A percentile compares a stretch with the other conserved stretches of the same genome.
These are phyloP conservation scores for Corydoras maculifer DNA, from an alignment of 2,113 vertebrate species.

Conservation along the genomic window DNA sequence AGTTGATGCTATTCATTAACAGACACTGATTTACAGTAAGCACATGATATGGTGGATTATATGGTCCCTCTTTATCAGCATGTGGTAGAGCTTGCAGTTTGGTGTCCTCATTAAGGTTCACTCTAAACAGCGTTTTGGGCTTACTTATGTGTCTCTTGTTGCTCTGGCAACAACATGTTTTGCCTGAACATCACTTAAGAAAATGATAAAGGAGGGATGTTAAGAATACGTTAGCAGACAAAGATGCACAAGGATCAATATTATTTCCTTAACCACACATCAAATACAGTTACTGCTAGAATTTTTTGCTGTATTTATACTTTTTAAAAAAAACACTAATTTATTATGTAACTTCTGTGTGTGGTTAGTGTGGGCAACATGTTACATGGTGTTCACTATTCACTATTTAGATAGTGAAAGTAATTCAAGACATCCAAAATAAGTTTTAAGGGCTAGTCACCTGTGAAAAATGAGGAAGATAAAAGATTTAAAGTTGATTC, in stretches of 20 bases:
- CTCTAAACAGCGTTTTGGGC: slow-evolving; percentile 9
- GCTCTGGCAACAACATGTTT: slow-evolving; percentile 25
- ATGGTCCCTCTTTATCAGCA: slow-evolving; percentile 30
- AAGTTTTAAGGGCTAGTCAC: too few species aligned
- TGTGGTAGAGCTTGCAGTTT: slow-evolving; percentile 19
- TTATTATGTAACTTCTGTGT: too few species aligned
- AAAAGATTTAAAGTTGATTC: too few species aligned
- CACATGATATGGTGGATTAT: slow-evolving; percentile 14
- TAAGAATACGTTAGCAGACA: background rate
- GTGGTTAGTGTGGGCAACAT: too few species aligned
- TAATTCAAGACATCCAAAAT: too few species aligned
- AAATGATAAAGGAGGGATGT: background rate
- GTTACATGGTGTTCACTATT: too few species aligned
- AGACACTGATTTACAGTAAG: slow-evolving; percentile 21
- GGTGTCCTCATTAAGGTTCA: slow-evolving; percentile 4
- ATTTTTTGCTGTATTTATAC: too few species aligned
- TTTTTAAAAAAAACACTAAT: too few species aligned
- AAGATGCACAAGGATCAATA: background rate
- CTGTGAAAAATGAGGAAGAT: too few species aligned
- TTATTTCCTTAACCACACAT: background rate
- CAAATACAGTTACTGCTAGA: too few species aligned
- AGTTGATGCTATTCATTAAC: slow-evolving; percentile 13
- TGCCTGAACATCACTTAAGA: background rate
- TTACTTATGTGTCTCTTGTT: slow-evolving; percentile 17
- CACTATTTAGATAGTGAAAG: too few species aligned